Conservation (phyloP, 1,140 invertebrate genomes). For the Brachionus rotundiformis region DNA sequence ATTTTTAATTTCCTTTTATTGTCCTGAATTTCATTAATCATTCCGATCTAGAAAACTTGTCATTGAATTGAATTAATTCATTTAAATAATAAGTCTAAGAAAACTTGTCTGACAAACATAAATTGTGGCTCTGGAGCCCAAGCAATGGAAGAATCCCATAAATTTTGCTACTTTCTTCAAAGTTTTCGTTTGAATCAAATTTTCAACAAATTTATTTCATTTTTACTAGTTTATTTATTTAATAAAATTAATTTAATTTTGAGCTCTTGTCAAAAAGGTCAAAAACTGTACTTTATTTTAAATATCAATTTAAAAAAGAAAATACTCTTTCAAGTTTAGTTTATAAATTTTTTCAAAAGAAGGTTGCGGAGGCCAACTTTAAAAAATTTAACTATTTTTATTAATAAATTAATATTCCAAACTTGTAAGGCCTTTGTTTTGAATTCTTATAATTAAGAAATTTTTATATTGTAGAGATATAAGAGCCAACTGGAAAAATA, state of each 20-base stretch:
- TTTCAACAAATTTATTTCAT: no score
- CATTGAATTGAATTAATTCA: neutral
- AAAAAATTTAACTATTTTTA: no score
- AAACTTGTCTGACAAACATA: neutral
- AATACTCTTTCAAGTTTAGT: neutral
- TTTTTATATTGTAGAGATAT: neutral
- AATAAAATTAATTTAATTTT: neutral
- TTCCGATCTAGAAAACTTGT: neutral
- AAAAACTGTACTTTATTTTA: neutral
- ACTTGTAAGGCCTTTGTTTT: neutral
- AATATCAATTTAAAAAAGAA: neutral
- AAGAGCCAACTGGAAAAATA: no score
- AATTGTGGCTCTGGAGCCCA: neutral
- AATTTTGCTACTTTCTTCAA: no score
- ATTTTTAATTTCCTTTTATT: neutral
- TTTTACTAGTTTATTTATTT: neutral
- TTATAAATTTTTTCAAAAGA: no score
- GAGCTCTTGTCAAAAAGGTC: neutral
- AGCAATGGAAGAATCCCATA: neutral
- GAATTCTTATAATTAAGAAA: neutral
- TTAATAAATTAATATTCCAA: neutral
- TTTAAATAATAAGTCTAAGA: neutral
- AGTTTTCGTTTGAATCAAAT: no score
- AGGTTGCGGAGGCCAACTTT: neutral
- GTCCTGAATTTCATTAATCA: neutral